Evolutionary conservation across 2,113 vertebrate genomes (phyloP), one percentile per base, ranked within the genome.

Genomic region (Leuciscus idus): DNA sequence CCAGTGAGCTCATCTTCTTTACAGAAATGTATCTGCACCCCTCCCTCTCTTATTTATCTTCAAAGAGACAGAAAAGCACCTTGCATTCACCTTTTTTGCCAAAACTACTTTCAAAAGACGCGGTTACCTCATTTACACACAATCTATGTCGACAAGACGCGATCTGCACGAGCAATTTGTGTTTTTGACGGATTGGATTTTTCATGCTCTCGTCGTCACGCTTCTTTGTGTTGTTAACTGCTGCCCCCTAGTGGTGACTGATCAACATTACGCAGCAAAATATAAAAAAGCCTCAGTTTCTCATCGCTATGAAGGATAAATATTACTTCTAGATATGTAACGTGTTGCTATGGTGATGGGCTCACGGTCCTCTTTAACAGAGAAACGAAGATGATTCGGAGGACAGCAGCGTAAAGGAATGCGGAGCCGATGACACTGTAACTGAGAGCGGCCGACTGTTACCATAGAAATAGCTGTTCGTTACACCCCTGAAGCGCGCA

Each of bases 321-420:
- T 94, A 91, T 90, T 93, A 92, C 91, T 92, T 90, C 90, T 90
- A 93, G 93, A 95, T 91, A 93, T 93, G 92, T 93, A 95, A 93
- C 87, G 92, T 94, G 95, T 95, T 95, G 93, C 95, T 93, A 95
- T 95, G 95, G 95, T 92, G 94, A 95, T 93, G 89, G 89, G 88
- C 91, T 93, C 50, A 39, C 90, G 86, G 77, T 73, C 77, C 86
- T 86, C 77, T 87, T 88, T 86, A 84, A 84, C 66, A 62, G 87
- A 87, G 90, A 90, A 85, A 89, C 89, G 92, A 52, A 21, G 55
- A 46, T 50, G 36, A 78, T 36, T 50, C 28, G 48, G 84, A 43
- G 12, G 81, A 84, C 50, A 28, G 30, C 81, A 4, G 66, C 4
- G 66, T 73, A 11, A 73, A 73, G 50, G 66, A 84, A 84, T 73